Base-by-base conservation (phyloP, 2,113 vertebrate species). In the Butastur rufipennis region DNA sequence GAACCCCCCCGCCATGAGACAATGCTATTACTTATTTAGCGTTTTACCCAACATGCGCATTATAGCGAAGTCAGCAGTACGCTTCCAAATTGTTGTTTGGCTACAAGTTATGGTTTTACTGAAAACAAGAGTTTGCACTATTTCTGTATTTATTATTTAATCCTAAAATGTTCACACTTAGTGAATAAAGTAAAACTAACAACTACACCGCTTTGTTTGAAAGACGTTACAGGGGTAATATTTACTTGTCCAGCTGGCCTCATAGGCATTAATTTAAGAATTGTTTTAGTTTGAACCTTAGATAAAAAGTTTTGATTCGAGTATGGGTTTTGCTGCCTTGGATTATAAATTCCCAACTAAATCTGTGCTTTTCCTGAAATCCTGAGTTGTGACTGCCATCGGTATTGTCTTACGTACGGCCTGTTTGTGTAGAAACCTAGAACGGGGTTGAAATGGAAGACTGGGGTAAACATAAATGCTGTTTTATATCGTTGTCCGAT, bases 1-100 rank as follows among this genome's bases (percentile, higher is more conserved):
- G 23, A 12, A 7, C 9, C 26, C 7, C 31, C 25, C 23, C 0
- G 4, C 43, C 5, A 2, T 2, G 11, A 36, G 25, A 9, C n/a
- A 16, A 20, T 4, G 42, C 12, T 13, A 2, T 22, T 52, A 27
- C 50, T 66, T 45, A 19, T 74, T 53, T n/a, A 32, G n/a, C 15
- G 1, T 48, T 55, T 42, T 14, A 42, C 21, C n/a, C 11, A 16
- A 11, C 6, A 1, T 6, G 16, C 27, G 11, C 10, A 4, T 6
- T 3, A 56, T 6, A 36, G 50, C 43, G 7, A 21, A 43, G 43
- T 10, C 38, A 21, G 45, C 34, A 23, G 19, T 1, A 5, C 0
- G 2, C 59, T 25, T 45, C 38, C 34, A 40, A 14, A 6, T 12
- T 59, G 16, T 25, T 45, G 19, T 42, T 40, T 42, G 36, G 55